Base-by-base conservation (phyloP, 2,888 invertebrate genomes). In the Saturnia pavonia region DNA sequence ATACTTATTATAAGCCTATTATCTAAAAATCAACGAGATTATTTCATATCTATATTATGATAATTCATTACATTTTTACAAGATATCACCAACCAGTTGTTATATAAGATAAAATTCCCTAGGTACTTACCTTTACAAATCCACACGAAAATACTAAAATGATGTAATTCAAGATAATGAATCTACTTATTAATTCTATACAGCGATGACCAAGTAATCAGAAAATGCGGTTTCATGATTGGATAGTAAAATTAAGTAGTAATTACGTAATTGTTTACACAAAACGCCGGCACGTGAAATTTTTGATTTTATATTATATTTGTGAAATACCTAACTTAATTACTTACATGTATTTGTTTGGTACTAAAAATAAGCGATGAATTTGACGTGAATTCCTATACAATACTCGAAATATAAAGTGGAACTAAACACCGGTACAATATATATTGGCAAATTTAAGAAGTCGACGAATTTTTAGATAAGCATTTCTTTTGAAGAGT, bases 271-370 rank as follows among this genome's bases (percentile, higher is more conserved):
- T 78, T 79, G 77, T 71, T 67, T 75, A 70, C 70, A 73, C 74
- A 72, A 69, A 71, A 73, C 66, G 73, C 80, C 80, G 81, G 77
- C 74, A 75, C 65, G 48, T 70, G 48, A 75, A 74, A 73, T 73
- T 71, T 72, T 19, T 42, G 72, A 69, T 48, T 34, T 34, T 34
- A 34, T 34, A 34, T 34, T 34, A 34, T 34, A 34, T 34, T 34
- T 34, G 34, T 34, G 34, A 34, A 34, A 34, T 34, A 34, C 34
- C 34, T 34, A 67, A 54, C 67, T 68, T 68, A 65, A 60, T 70
- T 74, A 81, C 78, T 78, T 78, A 82, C 79, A 67, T 73, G 45
- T 25, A 51, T 54, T 34, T 65, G 9, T 16, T n/a, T 40, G 19
- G 40, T 40, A 65, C n/a, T 65, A 40, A n/a, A 40, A 65, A 40